A percentile compares a stretch with the other conserved stretches of the same genome.
These are phyloP conservation scores for Leucopsar rothschildi DNA, from an alignment of 2,113 vertebrate genomes.

Conservation along the genomic window DNA sequence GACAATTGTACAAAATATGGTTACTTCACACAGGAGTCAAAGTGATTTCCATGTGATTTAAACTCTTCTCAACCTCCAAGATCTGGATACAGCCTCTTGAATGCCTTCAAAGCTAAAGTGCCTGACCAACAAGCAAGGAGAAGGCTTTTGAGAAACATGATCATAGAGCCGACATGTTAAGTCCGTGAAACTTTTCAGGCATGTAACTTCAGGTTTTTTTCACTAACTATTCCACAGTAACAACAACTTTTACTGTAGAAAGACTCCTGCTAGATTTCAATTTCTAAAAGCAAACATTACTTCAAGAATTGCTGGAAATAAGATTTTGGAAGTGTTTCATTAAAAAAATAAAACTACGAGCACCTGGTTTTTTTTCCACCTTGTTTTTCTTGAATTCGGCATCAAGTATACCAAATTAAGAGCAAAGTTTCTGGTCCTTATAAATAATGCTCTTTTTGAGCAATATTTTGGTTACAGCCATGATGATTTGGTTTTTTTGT, in stretches of 20 bases:
- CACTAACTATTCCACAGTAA: neutral
- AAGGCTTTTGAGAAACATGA: neutral
- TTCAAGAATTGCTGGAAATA: neutral
- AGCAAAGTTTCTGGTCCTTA: neutral
- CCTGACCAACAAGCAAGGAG: neutral
- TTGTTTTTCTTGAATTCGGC: neutral
- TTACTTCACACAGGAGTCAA: neutral
- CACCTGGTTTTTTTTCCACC: accelerated
- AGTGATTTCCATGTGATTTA: neutral
- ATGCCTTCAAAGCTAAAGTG: neutral
- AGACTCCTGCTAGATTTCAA: neutral
- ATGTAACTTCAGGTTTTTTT: neutral
- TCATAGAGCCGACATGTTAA: neutral
- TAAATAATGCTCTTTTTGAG: neutral
- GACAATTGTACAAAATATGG: neutral
- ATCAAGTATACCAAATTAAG: neutral
- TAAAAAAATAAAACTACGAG: neutral
- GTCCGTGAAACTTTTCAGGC: neutral
- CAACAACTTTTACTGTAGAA: neutral
- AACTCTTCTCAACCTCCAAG: neutral
- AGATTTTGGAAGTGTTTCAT: neutral
- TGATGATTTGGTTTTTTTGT: accelerated
- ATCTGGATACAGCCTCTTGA: neutral
- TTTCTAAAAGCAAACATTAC: neutral
- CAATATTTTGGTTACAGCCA: neutral